Conservation (phyloP, 2,888 invertebrate species). For the Lithosia quadra region DNA sequence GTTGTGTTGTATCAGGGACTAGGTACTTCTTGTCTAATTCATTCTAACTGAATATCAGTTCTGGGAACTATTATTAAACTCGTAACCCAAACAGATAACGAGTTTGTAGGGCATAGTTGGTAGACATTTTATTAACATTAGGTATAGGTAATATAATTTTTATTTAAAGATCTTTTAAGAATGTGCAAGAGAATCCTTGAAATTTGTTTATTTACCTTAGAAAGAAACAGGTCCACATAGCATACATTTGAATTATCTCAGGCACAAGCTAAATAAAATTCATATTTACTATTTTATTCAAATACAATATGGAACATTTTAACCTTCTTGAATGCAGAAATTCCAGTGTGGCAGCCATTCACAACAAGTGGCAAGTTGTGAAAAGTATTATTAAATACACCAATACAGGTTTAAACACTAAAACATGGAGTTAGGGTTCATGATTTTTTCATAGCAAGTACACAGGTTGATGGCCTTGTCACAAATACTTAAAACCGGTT, state of each 20-base stretch:
- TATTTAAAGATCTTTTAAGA: not conserved
- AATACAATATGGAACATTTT: not conserved
- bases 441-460: not conserved
- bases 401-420: not conserved
- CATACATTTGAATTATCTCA: not conserved
- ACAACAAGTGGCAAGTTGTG: not conserved
- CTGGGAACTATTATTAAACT: not conserved
- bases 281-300: not conserved
- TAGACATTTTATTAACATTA: too few species aligned
- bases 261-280: not conserved
- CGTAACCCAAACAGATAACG: not conserved
- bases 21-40: too few species aligned
- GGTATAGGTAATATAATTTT: too few species aligned
- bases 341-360: not conserved
- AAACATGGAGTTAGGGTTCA: not conserved
- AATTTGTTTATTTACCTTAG: not conserved
- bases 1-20: not conserved
- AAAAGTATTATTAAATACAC: not conserved
- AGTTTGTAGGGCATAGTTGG: not conserved
- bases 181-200: not conserved
- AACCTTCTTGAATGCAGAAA: not conserved
- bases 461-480: not conserved
- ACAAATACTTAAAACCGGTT: conserved; percentile 3
- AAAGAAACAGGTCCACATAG: not conserved
- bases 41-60: not conserved